A percentile compares a stretch with the other conserved stretches of the same genome.
Conservation (phyloP, 2,888 invertebrate genomes). For the Lithophane semibrunnea region DNA sequence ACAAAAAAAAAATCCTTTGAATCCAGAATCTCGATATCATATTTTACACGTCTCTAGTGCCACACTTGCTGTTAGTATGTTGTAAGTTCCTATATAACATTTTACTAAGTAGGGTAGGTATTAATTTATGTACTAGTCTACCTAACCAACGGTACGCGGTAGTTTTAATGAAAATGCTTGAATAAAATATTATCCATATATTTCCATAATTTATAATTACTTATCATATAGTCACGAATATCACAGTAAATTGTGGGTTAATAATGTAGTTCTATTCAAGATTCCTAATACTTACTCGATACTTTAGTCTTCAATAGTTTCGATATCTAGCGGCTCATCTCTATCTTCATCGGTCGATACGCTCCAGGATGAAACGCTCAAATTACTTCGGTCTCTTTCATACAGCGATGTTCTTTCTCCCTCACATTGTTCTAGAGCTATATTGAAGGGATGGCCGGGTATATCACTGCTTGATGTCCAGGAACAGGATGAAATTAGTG, state of each 20-base stretch:
- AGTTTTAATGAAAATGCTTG: conserved; percentile 19
- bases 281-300: conserved; percentile 22
- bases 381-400: conserved; percentile 31
- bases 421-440: conserved; percentile 21
- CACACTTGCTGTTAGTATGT: too few species aligned
- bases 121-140: too few species aligned
- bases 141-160: not conserved
- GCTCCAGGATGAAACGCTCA: conserved; percentile 44
- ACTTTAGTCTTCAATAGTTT: conserved; percentile 74
- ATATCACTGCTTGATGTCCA: conserved; percentile 47
- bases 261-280: conserved; percentile 12
- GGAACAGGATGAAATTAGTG: conserved; percentile 42
- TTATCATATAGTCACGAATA: conserved; percentile 28
- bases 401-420: conserved; percentile 2
- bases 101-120: too few species aligned
- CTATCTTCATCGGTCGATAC: conserved; percentile 68
- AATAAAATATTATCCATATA: conserved; percentile 30
- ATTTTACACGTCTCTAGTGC: not conserved
- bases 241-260: conserved; percentile 57
- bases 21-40: not conserved
- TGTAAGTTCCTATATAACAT: too few species aligned
- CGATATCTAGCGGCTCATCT: conserved; percentile 82
- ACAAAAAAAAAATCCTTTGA: not conserved
- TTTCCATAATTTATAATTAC: conserved; percentile 25
- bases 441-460: conserved; percentile 16